Percentiles rank a stretch among this genome's conserved stretches.
Evolutionary conservation across 2,888 invertebrate species (phyloP).

Genomic region (Melanchra persicariae): DNA sequence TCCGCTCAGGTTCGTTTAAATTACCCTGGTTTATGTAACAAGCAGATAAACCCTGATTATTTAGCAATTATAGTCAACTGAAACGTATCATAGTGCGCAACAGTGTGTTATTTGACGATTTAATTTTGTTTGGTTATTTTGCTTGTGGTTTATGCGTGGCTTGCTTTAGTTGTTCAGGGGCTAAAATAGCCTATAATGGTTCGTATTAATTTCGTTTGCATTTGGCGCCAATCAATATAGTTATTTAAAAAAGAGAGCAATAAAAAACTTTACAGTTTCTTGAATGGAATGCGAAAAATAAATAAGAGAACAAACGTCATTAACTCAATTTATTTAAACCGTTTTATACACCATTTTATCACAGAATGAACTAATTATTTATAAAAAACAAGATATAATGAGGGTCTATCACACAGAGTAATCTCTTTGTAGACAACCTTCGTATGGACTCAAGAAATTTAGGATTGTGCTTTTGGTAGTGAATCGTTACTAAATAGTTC

Average conservation of each 20-base stretch:
- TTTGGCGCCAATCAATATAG: background rate
- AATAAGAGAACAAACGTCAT: no score
- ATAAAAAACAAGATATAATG: background rate
- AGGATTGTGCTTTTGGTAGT: background rate
- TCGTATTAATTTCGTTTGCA: background rate
- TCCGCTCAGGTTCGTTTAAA: conserved; percentile 1
- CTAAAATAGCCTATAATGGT: background rate
- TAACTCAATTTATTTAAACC: no score
- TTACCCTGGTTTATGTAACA: conserved; percentile 18
- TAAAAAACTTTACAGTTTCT: background rate
- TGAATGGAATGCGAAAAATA: background rate
- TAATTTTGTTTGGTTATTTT: background rate
- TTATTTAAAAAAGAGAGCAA: background rate
- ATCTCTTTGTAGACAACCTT: no score
- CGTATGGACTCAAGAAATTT: background rate
- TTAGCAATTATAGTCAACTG: background rate
- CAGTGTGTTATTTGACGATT: background rate
- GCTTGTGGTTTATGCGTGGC: background rate
- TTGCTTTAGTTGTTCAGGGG: background rate
- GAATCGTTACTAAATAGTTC: background rate
- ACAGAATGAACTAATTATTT: background rate
- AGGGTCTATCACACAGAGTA: no score
- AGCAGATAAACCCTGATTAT: conserved; percentile 3
- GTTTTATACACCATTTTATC: background rate
- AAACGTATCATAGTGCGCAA: background rate